Conservation (phyloP, 2,113 vertebrate genomes). For the Hydropotes inermis region DNA sequence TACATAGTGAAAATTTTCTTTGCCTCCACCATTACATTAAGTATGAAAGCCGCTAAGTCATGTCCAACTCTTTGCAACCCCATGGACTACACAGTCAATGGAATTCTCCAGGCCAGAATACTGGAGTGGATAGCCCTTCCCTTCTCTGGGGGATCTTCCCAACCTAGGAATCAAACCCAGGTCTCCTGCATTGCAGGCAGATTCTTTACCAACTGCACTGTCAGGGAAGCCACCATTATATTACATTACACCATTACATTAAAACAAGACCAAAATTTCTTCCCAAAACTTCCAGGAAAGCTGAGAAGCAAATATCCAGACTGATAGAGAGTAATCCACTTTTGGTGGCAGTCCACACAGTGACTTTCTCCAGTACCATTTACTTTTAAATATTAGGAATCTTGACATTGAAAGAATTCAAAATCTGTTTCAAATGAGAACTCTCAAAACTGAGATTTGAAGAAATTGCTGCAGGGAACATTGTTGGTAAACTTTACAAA, state of each 20-base stretch:
- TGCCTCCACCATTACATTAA: background rate
- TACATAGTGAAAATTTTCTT: background rate
- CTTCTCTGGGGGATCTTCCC: background rate
- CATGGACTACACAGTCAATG: background rate
- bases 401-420: slow-evolving; percentile 25
- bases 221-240: background rate
- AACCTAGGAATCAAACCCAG: background rate
- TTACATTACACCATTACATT: background rate
- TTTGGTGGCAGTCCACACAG: background rate
- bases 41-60: background rate
- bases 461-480: background rate
- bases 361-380: background rate
- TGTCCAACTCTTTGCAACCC: background rate
- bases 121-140: background rate
- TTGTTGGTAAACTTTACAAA: slow-evolving; percentile 46
- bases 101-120: background rate
- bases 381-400: slow-evolving; percentile 17
- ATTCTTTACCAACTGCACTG: background rate
- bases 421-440: slow-evolving; percentile 44
- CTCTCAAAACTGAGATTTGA: slow-evolving; percentile 1
- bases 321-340: background rate
- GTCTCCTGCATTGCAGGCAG: background rate
- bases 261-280: background rate
- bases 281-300: background rate
- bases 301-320: background rate